phyloP scores from a whole-genome alignment of 2,888 invertebrate genomes.

The Hemaris fuciformis region DNA sequence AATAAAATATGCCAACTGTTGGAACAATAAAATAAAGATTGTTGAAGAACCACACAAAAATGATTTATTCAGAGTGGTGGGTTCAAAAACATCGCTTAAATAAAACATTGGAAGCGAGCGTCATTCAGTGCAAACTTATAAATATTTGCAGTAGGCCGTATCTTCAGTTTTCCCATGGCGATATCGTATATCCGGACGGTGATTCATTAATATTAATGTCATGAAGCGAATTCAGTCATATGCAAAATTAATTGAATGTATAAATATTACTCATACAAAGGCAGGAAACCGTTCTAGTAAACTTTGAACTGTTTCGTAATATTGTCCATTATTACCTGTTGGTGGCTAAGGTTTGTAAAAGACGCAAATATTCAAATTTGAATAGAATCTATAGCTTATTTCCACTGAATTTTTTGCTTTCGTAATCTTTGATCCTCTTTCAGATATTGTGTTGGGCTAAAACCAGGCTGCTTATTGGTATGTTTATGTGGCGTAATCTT shows the following conservation, averaged over 20 bases:
- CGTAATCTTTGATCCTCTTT: no score
- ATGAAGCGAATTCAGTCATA: slow-evolving; percentile 23
- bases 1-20: no score
- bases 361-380: no score
- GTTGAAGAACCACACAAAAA: not conserved
- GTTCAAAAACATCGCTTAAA: not conserved
- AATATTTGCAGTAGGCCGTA: not conserved
- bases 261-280: not conserved
- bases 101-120: not conserved
- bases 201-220: slow-evolving; percentile 34
- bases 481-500: no score
- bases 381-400: no score
- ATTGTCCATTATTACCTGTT: not conserved
- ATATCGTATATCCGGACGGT: slow-evolving; percentile 37
- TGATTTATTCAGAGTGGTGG: not conserved
- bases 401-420: no score
- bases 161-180: slow-evolving; percentile 31
- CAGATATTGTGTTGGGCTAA: no score
- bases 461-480: no score
- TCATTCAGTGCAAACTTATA: not conserved
- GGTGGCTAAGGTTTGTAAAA: not conserved
- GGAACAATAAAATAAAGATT: no score
- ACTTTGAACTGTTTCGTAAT: not conserved
- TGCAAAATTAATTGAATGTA: slow-evolving; percentile 1
- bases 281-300: slow-evolving; percentile 3